Base-by-base conservation (phyloP, 2,888 invertebrate species). In the Melieria picta region DNA sequence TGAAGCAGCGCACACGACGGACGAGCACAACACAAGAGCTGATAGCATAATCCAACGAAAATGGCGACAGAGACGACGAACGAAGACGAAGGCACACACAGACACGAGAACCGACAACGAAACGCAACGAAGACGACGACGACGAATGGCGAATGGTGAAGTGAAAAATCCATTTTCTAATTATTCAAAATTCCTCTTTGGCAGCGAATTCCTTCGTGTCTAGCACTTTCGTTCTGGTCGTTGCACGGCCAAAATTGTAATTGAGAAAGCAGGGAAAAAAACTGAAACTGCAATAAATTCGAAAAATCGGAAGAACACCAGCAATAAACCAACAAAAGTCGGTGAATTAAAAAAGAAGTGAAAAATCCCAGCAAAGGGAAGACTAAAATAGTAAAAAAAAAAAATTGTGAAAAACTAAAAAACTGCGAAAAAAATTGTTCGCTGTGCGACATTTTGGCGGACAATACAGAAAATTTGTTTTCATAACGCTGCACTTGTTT, bases 121-220 rank as follows among this genome's bases (percentile, higher is more conserved):
- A 72, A 77, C 72, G 76, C 72, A 71, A 82, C 82, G 82, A 83
- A 83, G 81, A 83, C 79, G 81, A 80, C 81, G 80, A 83, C 70
- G 69, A 83, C 83, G 74, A 74, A 72, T 73, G 73, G 66, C 78
- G 78, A 79, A 81, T 80, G 81, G 69, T 73, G 77, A 79, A 80
- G 80, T 78, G 80, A 84, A 82, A 84, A 83, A 84, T 83, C 83
- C 82, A 83, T 83, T 84, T 77, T 78, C 74, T 77, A 79, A 83
- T 83, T 83, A 81, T 83, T 83, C 80, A 77, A 82, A 81, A 83
- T 83, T 83, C 83, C 82, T 80, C 82, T 83, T 83, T 83, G 81
- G 79, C 82, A 81, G 79, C 80, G 78, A 83, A 82, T 83, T 84
- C 84, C 82, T 80, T 79, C 78, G 77, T 77, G 77, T 75, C 74